Conservation (phyloP, 2,888 invertebrate species). For the Tenthredo amoena region DNA sequence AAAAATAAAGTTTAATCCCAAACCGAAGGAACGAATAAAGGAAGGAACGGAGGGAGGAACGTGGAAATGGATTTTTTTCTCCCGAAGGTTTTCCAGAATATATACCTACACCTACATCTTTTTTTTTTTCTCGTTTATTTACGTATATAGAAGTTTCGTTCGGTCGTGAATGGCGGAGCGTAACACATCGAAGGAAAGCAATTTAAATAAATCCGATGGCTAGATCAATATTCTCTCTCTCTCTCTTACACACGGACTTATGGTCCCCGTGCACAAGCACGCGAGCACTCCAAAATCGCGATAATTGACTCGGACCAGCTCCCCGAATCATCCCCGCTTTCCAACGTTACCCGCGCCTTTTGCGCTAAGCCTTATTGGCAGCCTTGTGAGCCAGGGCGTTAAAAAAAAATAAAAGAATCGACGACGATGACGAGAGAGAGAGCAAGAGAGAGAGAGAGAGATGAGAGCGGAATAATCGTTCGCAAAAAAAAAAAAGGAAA, state of each 20-base stretch:
- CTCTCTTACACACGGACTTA: background rate
- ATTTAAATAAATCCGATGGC: conserved; percentile 47
- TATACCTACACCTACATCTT: background rate
- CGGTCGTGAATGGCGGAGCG: background rate
- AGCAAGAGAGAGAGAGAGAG: background rate
- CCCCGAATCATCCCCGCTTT: conserved; percentile 20
- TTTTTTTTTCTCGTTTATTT: conserved; percentile 4
- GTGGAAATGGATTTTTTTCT: conserved; percentile 20
- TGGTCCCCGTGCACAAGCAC: background rate
- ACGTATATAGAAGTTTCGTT: conserved; percentile 5
- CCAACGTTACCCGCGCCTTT: background rate
- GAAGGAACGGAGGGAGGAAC: background rate
- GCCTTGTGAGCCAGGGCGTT: background rate
- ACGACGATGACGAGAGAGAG: background rate
- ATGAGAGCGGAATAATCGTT: background rate
- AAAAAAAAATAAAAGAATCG: background rate
- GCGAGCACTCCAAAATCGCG: conserved; percentile 28
- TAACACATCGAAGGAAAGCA: conserved; percentile 42
- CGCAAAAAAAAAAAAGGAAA: background rate
- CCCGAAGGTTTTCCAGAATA: background rate
- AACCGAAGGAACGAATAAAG: background rate
- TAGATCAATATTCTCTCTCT: conserved; percentile 26
- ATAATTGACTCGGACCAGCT: conserved; percentile 36
- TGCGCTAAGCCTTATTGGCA: conserved; percentile 39
- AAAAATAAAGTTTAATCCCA: background rate